Conservation (phyloP, 1,140 invertebrate species). For the Drusus annulatus region DNA sequence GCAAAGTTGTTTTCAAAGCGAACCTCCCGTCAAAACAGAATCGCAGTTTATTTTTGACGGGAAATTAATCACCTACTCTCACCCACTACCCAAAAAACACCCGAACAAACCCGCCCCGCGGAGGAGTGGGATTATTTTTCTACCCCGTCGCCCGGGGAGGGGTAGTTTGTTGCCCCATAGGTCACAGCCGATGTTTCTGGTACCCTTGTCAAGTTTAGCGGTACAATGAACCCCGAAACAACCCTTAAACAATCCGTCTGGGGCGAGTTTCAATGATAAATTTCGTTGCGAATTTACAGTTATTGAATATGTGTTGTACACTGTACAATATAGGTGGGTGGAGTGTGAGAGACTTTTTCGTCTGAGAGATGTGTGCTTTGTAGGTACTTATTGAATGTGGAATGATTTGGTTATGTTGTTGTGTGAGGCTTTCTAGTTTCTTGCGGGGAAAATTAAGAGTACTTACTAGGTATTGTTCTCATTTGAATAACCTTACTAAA, state of each 20-base stretch:
- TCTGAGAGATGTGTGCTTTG: background rate
- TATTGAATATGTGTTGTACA: background rate
- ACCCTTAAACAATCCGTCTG: constrained; percentile 24
- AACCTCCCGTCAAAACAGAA: constrained; percentile 9
- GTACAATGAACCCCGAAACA: constrained; percentile 9
- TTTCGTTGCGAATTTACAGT: background rate
- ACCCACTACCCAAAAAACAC: background rate
- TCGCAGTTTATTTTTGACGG: constrained; percentile 34
- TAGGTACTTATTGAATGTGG: background rate
- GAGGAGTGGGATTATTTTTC: background rate
- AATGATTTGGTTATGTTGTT: too few species aligned
- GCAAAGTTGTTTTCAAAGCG: too few species aligned
- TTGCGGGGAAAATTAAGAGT: too few species aligned
- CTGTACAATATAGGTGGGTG: background rate
- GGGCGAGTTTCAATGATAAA: constrained; percentile 29
- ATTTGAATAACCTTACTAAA: too few species aligned
- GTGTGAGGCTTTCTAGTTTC: too few species aligned
- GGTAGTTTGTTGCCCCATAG: constrained; percentile 36
- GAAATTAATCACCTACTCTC: background rate
- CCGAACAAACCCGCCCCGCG: background rate
- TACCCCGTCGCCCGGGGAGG: too few species aligned
- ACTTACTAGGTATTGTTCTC: too few species aligned
- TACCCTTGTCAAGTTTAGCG: constrained; percentile 38
- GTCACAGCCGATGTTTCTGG: constrained; percentile 18
- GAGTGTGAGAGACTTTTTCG: background rate